A percentile compares a stretch with the other conserved stretches of the same genome.
Evolutionary conservation across 2,113 vertebrate genomes (phyloP).

Genomic region (Ammodytes dubius): DNA sequence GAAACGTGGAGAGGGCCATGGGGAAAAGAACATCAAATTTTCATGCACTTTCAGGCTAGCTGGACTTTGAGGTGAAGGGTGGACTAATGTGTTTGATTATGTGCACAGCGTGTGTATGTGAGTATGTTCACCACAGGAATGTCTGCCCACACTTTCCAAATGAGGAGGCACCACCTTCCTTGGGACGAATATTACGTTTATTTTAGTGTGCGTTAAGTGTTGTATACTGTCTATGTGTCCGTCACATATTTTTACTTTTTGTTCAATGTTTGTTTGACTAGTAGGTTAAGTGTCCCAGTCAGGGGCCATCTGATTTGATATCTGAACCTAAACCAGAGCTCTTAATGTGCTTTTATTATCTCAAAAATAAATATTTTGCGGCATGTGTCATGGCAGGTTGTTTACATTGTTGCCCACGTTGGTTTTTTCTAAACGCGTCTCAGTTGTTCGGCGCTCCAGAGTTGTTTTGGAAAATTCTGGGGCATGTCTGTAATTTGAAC

Average conservation of each 20-base stretch:
- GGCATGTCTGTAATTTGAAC: conserved; percentile 75
- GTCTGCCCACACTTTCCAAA: not conserved
- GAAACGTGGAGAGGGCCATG: conserved; percentile 23
- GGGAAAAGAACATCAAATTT: conserved; percentile 51
- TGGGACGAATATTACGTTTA: not conserved
- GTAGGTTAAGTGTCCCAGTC: not conserved
- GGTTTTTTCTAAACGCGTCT: conserved; percentile 61
- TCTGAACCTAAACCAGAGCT: conserved; percentile 10
- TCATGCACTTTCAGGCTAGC: conserved; percentile 55
- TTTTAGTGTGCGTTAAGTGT: not conserved
- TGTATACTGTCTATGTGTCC: not conserved
- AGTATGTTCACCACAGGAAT: not conserved
- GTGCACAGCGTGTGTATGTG: not conserved
- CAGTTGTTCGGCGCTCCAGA: conserved; percentile 51
- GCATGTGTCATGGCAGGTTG: conserved; percentile 33
- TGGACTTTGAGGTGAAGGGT: conserved; percentile 23
- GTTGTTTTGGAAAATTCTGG: conserved; percentile 78
- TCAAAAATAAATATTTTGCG: conserved; percentile 41
- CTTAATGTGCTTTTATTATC: conserved; percentile 14
- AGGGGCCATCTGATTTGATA: not conserved
- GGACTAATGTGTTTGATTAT: not conserved
- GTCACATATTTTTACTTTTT: not conserved
- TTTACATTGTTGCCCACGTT: conserved; percentile 67
- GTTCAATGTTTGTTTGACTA: not conserved
- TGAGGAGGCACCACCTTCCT: not conserved